phyloP scores from a whole-genome alignment of 2,797 vertebrate species.

The Poecilia velifera region DNA sequence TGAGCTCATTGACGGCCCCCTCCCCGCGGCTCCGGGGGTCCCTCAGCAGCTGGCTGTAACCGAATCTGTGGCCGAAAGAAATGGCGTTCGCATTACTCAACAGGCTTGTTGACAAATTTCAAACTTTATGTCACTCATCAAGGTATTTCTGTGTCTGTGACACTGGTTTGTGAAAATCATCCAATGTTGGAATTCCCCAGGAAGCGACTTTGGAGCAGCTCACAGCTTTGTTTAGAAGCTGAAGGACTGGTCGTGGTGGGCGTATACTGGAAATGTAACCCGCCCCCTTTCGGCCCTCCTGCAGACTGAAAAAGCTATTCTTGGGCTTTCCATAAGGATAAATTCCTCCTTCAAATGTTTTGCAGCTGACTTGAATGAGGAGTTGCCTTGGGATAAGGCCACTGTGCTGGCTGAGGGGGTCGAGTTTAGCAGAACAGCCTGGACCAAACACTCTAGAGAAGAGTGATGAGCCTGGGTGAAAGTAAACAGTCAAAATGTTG shows the following conservation, averaged over 20 bases:
- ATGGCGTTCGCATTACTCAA: conserved; percentile 48
- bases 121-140: conserved; percentile 62
- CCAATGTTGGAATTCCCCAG: conserved; percentile 64
- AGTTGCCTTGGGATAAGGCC: conserved; percentile 44
- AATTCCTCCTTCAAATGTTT: conserved; percentile 69
- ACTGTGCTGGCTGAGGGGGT: conserved; percentile 14
- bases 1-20: conserved; percentile 18
- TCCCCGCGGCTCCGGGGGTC: not conserved
- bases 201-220: conserved; percentile 53
- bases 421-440: conserved; percentile 23
- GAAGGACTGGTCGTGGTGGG: conserved; percentile 51
- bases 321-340: conserved; percentile 74
- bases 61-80: conserved; percentile 35
- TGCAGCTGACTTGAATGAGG: conserved; percentile 41
- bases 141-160: conserved; percentile 62
- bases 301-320: conserved; percentile 71
- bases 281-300: conserved; percentile 50
- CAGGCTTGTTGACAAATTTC: conserved; percentile 65
- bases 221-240: conserved; percentile 40
- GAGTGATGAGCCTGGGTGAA: not conserved
- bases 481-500: not conserved
- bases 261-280: conserved; percentile 63
- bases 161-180: conserved; percentile 57
- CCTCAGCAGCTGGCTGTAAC: conserved; percentile 33
- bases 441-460: conserved; percentile 1